Evolutionary conservation across 2,113 vertebrate genomes (phyloP), one percentile per base, ranked within the genome.

Genomic region (Oxygymnocypris stewartii): DNA sequence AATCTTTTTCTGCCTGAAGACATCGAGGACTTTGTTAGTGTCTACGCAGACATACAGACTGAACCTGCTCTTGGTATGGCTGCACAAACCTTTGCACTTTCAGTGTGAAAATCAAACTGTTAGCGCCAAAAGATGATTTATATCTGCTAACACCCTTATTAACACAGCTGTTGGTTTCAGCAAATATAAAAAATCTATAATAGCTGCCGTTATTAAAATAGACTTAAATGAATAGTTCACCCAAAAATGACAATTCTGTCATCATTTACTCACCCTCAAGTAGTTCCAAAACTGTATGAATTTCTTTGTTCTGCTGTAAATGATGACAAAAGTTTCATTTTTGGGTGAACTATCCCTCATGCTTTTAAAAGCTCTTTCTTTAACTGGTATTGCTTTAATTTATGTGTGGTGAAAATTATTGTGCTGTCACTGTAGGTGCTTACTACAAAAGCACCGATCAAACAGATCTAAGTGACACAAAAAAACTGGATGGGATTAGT

Each of bases 11-110:
- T 94, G 4, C 84, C 86, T 35, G 93, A 96, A 0, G 87, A 95
- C 28, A 85, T 87, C 0, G 96, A 95, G 42, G 91, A 91, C 83
- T 99, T 99, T 87, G 90, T 95, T 86, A 92, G 86, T 0, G 89
- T 89, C 44, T 99, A 97, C 91, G 90, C 92, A 80, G 71, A 23
- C 0, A 87, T 99, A n/a, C 94, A 95, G 90, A 94, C 90, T 57
- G 93, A 95, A 2, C 92, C 92, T 16, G 90, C 93, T 59, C 89
- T 93, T 84, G 96, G 97, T 95, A 94, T 85, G 86, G 54, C 40
- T 69, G 61, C 77, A 13, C 79, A 42, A 47, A 51, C 23, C 2
- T 40, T 65, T 42, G 14, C 16, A 5, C 3, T 78, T 78, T 78
- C n/a, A 78, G 28, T 54, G 25, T 78, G 14, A 78, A 47, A 20